Evolutionary conservation across 2,113 vertebrate genomes (phyloP).

Genomic region (Orycteropus afer): DNA sequence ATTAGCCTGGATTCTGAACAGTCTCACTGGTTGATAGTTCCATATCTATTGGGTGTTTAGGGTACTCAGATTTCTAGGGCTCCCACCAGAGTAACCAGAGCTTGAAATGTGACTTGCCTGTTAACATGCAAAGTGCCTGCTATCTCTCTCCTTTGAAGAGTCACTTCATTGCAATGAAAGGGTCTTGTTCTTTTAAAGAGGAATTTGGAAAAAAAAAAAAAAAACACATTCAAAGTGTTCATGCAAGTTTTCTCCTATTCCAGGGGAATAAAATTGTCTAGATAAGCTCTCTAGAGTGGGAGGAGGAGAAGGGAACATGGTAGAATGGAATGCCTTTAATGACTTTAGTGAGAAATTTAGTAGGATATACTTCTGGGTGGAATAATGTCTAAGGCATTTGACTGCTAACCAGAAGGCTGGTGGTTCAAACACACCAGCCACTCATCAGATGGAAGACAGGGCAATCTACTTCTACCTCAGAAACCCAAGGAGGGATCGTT

Average conservation of each 20-base stretch:
- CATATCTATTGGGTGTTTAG: not conserved
- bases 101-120: not conserved
- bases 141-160: not conserved
- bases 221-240: not conserved
- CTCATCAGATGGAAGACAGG: no score
- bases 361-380: not conserved
- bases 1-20: not conserved
- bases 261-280: not conserved
- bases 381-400: no score
- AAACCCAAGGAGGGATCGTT: no score
- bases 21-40: not conserved
- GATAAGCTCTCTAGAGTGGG: not conserved
- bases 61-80: accelerated
- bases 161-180: not conserved
- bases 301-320: no score
- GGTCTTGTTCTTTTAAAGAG: not conserved
- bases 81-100: not conserved
- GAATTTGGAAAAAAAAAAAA: not conserved
- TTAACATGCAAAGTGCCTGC: not conserved
- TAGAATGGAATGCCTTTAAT: not conserved
- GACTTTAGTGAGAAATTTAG: not conserved
- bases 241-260: not conserved
- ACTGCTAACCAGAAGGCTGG: no score
- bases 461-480: no score
- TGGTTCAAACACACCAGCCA: no score